Base-by-base conservation (phyloP, 1,140 invertebrate species). In the Homarus americanus region DNA sequence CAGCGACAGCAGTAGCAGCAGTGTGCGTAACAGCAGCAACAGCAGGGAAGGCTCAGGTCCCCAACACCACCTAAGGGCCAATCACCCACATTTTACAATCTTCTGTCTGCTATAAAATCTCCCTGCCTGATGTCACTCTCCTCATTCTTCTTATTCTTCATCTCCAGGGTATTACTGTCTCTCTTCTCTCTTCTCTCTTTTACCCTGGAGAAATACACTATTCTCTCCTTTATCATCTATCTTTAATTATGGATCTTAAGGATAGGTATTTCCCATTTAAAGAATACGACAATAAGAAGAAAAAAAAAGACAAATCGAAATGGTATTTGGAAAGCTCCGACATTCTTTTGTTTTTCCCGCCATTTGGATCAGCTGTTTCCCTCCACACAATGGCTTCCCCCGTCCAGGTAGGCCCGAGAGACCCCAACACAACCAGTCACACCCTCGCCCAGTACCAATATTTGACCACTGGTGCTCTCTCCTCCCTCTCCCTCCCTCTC, bases 61-160 rank as follows among this genome's bases (percentile, higher is more conserved):
- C n/a, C 28, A 69, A n/a, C 63, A 32, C n/a, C 3, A 32, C 63
- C 63, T 28, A 69, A 69, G 63, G 63, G 63, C 63, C 63, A 69
- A 69, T 69, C 63, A 69, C 63, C 63, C 0, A 69, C 63, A 69
- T 69, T 69, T 69, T 69, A 69, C 63, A 69, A 2, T 69, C 63
- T 69, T 12, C 63, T 32, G 7, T n/a, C 5, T 41, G 63, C 63
- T 69, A 69, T 69, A 69, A 69, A 69, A 15, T 49, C 9, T 72
- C 75, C 41, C 75, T 84, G 24, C n/a, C 63, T 69, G n/a, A 20
- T 63, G 58, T 63, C 58, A 63, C 24, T 24, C 44, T 49, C 58
- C 58, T 63, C 58, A 63, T 63, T 63, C 58, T 63, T 63, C 24
- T 63, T 24, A 20, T 63, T 63, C 2, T 20, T 24, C 24, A 17